Evolutionary conservation across 2,888 invertebrate genomes (phyloP).

Genomic region (Pammene aurita): DNA sequence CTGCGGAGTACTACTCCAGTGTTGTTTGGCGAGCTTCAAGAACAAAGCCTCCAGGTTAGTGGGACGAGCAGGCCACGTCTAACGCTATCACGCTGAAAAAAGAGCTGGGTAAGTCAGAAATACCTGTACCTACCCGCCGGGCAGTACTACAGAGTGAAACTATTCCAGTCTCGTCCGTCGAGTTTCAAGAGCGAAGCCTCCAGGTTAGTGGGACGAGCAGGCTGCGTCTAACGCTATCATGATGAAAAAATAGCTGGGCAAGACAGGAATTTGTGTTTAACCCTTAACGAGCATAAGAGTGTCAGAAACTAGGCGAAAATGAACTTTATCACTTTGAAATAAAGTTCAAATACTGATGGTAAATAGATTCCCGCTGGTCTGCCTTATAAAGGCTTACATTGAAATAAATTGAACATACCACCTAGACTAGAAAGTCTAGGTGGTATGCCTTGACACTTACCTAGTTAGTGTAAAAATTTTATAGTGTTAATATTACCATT

Average conservation of each 20-base stretch:
- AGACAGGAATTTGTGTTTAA: conserved; percentile 48
- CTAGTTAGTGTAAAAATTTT: too few relatives aligned
- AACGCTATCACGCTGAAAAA: conserved; percentile 85
- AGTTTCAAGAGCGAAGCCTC: conserved; percentile 84
- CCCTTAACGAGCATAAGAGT: too few relatives aligned
- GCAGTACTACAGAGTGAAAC: conserved; percentile 86
- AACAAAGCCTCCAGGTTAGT: conserved; percentile 84
- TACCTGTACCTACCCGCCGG: conserved; percentile 83
- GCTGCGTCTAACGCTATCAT: conserved; percentile 84
- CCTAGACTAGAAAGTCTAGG: too few relatives aligned
- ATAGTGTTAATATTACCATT: too few relatives aligned
- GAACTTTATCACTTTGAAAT: too few relatives aligned
- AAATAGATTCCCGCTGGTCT: too few relatives aligned
- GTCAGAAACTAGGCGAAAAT: too few relatives aligned
- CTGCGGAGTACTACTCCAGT: conserved; percentile 86
- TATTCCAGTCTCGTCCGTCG: conserved; percentile 84
- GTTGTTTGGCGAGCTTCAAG: conserved; percentile 83
- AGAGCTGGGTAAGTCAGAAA: conserved; percentile 69
- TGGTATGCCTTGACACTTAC: too few relatives aligned
- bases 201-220: conserved; percentile 86
- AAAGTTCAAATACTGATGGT: too few relatives aligned
- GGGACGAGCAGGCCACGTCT: conserved; percentile 86
- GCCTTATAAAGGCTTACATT: too few relatives aligned
- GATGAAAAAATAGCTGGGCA: conserved; percentile 84
- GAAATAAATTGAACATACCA: too few relatives aligned